Evolutionary conservation across 2,888 invertebrate genomes (phyloP).

Genomic region (Leucophora obtusa): DNA sequence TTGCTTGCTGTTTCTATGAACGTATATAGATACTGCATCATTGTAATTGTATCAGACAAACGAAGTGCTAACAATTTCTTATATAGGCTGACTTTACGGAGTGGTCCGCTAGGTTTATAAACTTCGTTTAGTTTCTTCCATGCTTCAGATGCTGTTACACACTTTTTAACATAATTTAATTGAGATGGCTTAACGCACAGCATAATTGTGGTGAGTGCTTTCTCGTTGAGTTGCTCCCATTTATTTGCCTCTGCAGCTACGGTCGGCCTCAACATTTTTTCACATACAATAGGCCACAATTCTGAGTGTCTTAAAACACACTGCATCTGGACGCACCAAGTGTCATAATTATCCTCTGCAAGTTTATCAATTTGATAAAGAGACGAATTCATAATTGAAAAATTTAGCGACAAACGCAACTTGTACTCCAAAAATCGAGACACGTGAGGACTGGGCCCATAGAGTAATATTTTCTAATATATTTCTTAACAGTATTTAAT

Average conservation of each 20-base stretch:
- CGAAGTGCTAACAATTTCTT: no score
- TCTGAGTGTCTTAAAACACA: constrained; percentile 38
- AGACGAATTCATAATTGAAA: constrained; percentile 9
- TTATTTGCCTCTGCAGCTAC: no score
- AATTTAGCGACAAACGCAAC: no score
- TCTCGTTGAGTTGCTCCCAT: constrained; percentile 35
- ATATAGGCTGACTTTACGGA: no score
- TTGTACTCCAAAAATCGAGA: no score
- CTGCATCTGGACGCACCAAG: constrained; percentile 49
- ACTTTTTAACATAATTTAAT: constrained; percentile 17
- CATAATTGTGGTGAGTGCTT: constrained; percentile 32
- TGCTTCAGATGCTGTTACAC: constrained; percentile 24
- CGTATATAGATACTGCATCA: no score
- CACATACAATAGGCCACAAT: constrained; percentile 35
- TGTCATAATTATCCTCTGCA: no score
- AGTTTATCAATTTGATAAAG: constrained; percentile 15
- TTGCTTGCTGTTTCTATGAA: no score
- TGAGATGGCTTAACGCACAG: constrained; percentile 37
- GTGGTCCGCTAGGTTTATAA: constrained; percentile 24
- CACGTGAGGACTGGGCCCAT: no score
- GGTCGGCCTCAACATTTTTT: constrained; percentile 7
- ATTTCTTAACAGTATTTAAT: no score
- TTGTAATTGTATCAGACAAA: no score
- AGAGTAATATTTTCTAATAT: no score
- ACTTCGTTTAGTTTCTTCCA: constrained; percentile 35